These are phyloP conservation scores for Trididemnum clinides DNA, from an alignment of 23 tunicate genomes.

Conservation along the genomic window DNA sequence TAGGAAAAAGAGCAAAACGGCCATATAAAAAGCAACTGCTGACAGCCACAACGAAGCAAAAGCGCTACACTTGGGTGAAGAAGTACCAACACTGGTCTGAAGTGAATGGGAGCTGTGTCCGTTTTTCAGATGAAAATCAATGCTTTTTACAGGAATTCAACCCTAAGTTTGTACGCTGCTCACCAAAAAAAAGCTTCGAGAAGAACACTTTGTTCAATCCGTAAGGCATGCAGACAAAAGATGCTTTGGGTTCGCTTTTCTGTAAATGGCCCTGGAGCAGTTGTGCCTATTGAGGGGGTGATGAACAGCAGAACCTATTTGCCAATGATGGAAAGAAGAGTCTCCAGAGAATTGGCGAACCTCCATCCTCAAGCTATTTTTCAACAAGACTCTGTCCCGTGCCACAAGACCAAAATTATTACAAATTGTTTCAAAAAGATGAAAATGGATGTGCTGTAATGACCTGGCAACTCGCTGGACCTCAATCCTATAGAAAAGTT, in stretches of 20 bases:
- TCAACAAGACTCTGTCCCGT: slow-evolving; percentile 15
- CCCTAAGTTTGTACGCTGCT: neutral
- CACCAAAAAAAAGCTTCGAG: neutral
- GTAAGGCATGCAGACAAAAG: neutral
- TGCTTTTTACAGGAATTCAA: neutral
- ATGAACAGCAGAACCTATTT: too few species aligned
- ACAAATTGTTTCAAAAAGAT: slow-evolving; percentile 4
- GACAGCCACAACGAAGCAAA: too few species aligned
- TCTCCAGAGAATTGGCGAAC: neutral
- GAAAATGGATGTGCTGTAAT: slow-evolving; percentile 25
- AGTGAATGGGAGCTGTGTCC: too few species aligned
- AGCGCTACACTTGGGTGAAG: too few species aligned
- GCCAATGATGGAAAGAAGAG: neutral
- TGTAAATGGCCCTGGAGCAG: neutral
- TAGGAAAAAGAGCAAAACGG: too few species aligned
- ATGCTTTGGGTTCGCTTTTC: neutral
- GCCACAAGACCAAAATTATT: slow-evolving; percentile 25
- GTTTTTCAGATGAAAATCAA: neutral
- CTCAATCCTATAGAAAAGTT: slow-evolving; percentile 24
- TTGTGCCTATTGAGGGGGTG: too few species aligned
- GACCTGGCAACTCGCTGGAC: slow-evolving; percentile 17
- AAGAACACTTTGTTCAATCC: too few species aligned
- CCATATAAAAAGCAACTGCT: too few species aligned
- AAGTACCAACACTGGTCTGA: too few species aligned
- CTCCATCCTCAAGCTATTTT: neutral